A percentile compares a stretch with the other conserved stretches of the same genome.
phyloP scores from a whole-genome alignment of 2,888 invertebrate genomes.

The Venusia cambrica region DNA sequence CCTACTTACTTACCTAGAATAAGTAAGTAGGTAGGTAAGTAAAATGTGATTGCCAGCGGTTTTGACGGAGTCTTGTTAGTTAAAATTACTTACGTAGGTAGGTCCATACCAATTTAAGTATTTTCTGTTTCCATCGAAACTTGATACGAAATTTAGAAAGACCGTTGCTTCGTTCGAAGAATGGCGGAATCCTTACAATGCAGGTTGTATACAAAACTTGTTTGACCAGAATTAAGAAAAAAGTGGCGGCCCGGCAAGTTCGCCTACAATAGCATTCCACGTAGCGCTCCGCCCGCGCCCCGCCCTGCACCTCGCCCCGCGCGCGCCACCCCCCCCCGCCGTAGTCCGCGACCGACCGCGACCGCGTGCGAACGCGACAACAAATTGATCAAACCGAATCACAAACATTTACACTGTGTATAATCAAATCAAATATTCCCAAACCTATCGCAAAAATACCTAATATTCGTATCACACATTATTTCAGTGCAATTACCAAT shows the following conservation, averaged over 20 bases:
- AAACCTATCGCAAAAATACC: too few species aligned
- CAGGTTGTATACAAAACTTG: conserved; percentile 80
- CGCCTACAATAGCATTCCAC: conserved; percentile 80
- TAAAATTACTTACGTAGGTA: too few species aligned
- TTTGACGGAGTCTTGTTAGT: too few species aligned
- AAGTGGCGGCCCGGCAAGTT: conserved; percentile 74
- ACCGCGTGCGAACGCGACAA: conserved; percentile 51
- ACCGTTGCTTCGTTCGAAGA: conserved; percentile 69
- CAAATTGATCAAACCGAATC: conserved; percentile 41
- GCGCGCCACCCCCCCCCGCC: conserved; percentile 41
- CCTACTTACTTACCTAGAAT: too few species aligned
- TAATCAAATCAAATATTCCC: conserved; percentile 33
- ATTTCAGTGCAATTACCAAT: too few species aligned
- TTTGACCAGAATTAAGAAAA: conserved; percentile 78
- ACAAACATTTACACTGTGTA: conserved; percentile 50
- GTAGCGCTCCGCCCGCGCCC: conserved; percentile 60
- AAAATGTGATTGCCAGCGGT: conserved; percentile 51
- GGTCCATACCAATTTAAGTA: conserved; percentile 2
- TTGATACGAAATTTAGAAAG: conserved; percentile 63
- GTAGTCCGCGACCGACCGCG: conserved; percentile 66
- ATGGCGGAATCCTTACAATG: conserved; percentile 80
- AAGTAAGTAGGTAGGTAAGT: too few species aligned
- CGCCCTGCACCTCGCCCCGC: conserved; percentile 53
- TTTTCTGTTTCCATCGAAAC: conserved; percentile 39
- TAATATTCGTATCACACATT: too few species aligned